Conservation (phyloP, 2,113 vertebrate genomes). For the Cochlearius cochlearius region DNA sequence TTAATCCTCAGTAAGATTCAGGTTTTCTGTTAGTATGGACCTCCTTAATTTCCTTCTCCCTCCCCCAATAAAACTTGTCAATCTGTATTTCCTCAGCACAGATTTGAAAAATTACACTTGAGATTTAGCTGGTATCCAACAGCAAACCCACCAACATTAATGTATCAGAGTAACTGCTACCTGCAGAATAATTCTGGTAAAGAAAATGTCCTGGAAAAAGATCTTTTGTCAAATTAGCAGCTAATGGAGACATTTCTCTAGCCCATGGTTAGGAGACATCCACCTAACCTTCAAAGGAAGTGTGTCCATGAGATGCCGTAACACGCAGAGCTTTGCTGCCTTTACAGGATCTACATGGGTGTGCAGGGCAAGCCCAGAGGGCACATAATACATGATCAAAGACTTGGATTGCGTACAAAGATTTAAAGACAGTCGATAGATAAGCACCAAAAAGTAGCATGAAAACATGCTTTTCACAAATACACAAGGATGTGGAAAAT, state of each 20-base stretch:
- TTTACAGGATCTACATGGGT: not conserved
- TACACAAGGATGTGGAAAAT: not conserved
- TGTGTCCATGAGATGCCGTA: not conserved
- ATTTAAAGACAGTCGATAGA: conserved; percentile 2
- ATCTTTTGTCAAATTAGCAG: not conserved
- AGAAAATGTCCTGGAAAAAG: not conserved
- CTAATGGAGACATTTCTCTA: not conserved
- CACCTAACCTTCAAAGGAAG: not conserved
- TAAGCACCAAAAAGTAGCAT: not conserved
- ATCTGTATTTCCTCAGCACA: not conserved
- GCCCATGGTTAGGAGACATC: not conserved
- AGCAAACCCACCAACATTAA: not conserved
- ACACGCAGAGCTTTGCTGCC: not conserved
- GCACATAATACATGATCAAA: conserved; percentile 12
- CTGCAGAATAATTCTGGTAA: not conserved
- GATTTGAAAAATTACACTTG: not conserved
- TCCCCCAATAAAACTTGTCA: not conserved
- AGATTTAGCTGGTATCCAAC: not conserved
- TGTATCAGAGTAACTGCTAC: not conserved
- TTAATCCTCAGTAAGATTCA: not conserved
- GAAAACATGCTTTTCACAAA: conserved; percentile 29
- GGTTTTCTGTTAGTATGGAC: not conserved
- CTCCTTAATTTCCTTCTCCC: not conserved
- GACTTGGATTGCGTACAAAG: conserved; percentile 38
- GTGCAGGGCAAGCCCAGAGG: conserved; percentile 11